Conservation (phyloP, 2,888 invertebrate species). For the Sphecodes monilicornis region DNA sequence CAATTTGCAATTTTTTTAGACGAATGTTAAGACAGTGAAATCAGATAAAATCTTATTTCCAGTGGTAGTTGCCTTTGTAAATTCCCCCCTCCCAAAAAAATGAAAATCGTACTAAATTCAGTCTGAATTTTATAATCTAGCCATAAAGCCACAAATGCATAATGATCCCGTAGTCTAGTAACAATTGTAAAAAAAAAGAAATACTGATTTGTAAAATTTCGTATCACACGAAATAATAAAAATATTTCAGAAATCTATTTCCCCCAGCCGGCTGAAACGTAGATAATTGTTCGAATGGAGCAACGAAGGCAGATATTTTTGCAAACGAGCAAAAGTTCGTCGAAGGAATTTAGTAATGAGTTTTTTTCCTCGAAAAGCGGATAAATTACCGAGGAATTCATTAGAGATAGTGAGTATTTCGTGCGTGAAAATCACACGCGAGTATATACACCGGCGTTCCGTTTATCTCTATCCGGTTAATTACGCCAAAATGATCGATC, state of each 20-base stretch:
- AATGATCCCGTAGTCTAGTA: no score
- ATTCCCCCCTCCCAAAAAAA: no score
- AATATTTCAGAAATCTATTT: not conserved
- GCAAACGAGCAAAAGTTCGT: no score
- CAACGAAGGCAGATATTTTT: not conserved
- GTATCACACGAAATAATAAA: not conserved
- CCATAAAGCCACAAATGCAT: no score
- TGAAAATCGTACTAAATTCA: no score
- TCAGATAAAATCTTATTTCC: no score
- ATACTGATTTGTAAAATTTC: no score
- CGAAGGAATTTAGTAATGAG: not conserved
- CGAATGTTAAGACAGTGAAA: no score
- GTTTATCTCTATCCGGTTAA: constrained; percentile 37
- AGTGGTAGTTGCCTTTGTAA: no score
- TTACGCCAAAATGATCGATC: constrained; percentile 55
- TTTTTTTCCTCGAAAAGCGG: not conserved
- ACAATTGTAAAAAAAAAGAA: no score
- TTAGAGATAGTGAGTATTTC: not conserved
- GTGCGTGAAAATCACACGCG: not conserved
- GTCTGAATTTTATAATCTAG: no score
- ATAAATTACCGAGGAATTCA: constrained; percentile 1
- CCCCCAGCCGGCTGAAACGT: not conserved
- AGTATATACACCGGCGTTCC: not conserved
- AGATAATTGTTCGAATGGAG: not conserved
- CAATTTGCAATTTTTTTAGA: no score